phyloP scores from a whole-genome alignment of 2,797 vertebrate species.

The Acanthurus lineatus region DNA sequence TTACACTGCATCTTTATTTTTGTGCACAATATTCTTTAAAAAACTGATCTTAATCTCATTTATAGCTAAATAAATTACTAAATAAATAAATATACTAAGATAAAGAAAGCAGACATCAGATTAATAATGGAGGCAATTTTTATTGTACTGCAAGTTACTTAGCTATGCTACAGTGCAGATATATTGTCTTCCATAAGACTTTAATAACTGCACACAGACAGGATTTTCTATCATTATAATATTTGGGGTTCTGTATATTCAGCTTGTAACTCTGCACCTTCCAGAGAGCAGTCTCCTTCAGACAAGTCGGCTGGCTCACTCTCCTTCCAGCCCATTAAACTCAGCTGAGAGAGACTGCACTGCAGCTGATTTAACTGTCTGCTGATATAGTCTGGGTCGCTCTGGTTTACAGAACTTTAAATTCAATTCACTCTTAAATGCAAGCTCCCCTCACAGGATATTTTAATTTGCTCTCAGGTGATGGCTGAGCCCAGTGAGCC shows the following conservation, averaged over 20 bases:
- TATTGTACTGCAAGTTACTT: not conserved
- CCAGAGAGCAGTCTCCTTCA: conserved; percentile 14
- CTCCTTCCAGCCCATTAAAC: conserved; percentile 17
- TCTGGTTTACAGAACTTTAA: conserved; percentile 18
- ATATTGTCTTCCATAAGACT: conserved; percentile 11
- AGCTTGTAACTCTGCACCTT: not conserved
- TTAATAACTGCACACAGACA: not conserved
- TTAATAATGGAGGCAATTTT: not conserved
- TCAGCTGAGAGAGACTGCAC: not conserved
- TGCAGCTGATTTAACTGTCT: conserved; percentile 23
- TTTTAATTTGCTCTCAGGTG: conserved; percentile 41
- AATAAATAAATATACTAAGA: not conserved
- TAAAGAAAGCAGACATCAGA: not conserved
- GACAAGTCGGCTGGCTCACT: not conserved
- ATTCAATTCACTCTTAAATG: conserved; percentile 34
- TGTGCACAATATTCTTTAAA: not conserved
- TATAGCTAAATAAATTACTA: not conserved
- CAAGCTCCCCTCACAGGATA: conserved; percentile 20
- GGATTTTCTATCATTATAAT: conserved; percentile 10
- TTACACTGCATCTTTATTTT: not conserved
- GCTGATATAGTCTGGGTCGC: conserved; percentile 5
- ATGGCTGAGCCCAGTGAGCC: conserved; percentile 31
- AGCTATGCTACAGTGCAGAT: not conserved
- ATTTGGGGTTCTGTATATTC: not conserved
- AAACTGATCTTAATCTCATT: not conserved